Base-by-base conservation (phyloP, 2,888 invertebrate genomes). In the Caenorhabditis panamensis region DNA sequence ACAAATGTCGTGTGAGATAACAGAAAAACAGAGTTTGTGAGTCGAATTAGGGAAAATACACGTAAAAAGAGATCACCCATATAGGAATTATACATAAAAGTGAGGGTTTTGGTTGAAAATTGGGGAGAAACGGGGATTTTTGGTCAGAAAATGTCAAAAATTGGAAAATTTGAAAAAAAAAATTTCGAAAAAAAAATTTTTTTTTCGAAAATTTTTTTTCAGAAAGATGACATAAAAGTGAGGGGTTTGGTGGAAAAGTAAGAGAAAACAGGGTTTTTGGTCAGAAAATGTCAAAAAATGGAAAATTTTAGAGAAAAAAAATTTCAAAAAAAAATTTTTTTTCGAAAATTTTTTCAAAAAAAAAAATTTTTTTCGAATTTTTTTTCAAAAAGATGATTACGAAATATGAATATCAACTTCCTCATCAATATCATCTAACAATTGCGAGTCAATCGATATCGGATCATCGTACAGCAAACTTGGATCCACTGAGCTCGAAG, bases 401-500 rank as follows among this genome's bases (percentile, higher is more conserved):
- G 75, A 71, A 26, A 80, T 75, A 53, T 80, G 80, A 54, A 75
- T 69, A 24, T 69, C 61, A 31, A 75, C 75, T 54, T 80, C 80
- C 61, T 80, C 75, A 49, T 78, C 80, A 28, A 80, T 75, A 58
- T 75, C 71, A 26, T 75, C 69, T 22, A 79, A 41, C 16, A 68
- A 22, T 47, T 75, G 67, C 8, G 79, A 73, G 53, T 79, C 58
- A 18, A 69, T 11, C 26, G 79, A 72, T 44, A 69, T 78, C 59
- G 80, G 83, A 64, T 83, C 78, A 44, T 83, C 83, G 28, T 83
- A 83, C 13, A 75, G 61, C 18, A 56, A 24, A 47, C 56, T 44
- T 4, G 37, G 18, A 0, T 49, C 59, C 22, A 68, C 24, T 59
- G 36, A n/a, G n/a, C n/a, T 59, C 20, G 59, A 54, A 37, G 66